Percentiles rank a stretch among this genome's conserved stretches.
Conservation (phyloP, 2,888 invertebrate species). For the Argynnis bischoffii region DNA sequence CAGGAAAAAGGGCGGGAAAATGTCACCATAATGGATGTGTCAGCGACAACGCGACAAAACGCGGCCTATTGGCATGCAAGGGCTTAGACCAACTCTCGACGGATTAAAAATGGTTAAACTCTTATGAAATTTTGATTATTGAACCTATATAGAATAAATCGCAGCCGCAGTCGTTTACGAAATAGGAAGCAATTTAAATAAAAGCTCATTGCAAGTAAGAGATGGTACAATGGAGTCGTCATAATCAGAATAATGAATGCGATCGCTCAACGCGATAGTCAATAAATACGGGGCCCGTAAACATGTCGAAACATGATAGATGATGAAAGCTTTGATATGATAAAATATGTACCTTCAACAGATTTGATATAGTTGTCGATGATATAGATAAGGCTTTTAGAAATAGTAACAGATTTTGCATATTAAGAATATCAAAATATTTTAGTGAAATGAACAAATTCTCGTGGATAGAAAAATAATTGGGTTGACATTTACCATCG, state of each 20-base stretch:
- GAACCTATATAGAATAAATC: constrained; percentile 21
- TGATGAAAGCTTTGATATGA: constrained; percentile 68
- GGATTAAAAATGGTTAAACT: constrained; percentile 66
- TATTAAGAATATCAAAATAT: constrained; percentile 13
- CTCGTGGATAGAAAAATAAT: constrained; percentile 48
- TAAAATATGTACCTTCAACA: constrained; percentile 62
- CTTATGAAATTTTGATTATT: constrained; percentile 56
- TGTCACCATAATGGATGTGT: constrained; percentile 81
- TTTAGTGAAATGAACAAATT: constrained; percentile 20
- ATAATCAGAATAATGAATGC: constrained; percentile 72
- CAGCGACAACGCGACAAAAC: constrained; percentile 72
- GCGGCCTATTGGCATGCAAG: constrained; percentile 67
- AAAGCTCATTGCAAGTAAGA: constrained; percentile 36
- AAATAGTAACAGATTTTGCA: constrained; percentile 15
- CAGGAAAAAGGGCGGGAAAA: constrained; percentile 80
- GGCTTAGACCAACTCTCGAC: constrained; percentile 63
- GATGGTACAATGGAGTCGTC: constrained; percentile 41
- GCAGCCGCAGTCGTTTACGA: constrained; percentile 12
- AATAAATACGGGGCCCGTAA: constrained; percentile 73
- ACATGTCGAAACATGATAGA: constrained; percentile 78
- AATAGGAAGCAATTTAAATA: constrained; percentile 32
- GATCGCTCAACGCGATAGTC: constrained; percentile 71
- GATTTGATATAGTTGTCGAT: constrained; percentile 32
- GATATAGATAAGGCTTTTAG: constrained; percentile 14
- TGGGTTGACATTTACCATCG: constrained; percentile 68